A percentile compares a stretch with the other conserved stretches of the same genome.
These are phyloP conservation scores for Paramormyrops kingsleyae DNA, from an alignment of 2,113 vertebrate species.

Conservation along the genomic window DNA sequence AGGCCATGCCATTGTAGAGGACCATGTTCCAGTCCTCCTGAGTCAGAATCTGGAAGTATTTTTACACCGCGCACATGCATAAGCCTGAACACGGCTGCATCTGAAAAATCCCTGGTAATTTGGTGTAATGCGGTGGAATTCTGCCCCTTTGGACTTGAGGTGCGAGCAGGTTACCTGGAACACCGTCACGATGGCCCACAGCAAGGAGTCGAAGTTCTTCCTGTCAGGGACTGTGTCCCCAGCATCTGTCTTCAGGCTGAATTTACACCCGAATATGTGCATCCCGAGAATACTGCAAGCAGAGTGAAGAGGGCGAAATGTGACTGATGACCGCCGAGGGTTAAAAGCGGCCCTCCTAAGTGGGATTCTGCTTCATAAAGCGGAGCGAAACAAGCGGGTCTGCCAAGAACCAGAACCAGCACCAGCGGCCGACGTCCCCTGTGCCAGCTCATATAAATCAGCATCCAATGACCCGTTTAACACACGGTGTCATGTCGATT, in stretches of 20 bases:
- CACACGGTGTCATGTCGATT: background rate
- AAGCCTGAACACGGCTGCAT: background rate
- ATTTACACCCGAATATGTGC: constrained; percentile 98
- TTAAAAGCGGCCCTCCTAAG: background rate
- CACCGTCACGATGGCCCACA: constrained; percentile 96
- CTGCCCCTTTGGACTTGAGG: background rate
- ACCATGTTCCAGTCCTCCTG: constrained; percentile 99
- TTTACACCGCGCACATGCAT: constrained; percentile 12
- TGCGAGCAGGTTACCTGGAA: constrained; percentile 72
- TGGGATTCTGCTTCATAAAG: background rate
- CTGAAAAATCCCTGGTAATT: background rate
- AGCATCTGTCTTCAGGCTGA: constrained; percentile 89
- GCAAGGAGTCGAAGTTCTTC: constrained; percentile 95
- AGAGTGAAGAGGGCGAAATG: background rate
- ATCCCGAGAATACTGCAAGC: constrained; percentile 85
- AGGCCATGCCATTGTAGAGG: constrained; percentile 91
- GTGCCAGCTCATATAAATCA: background rate
- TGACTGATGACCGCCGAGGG: background rate
- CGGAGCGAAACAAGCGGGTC: background rate
- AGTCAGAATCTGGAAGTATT: constrained; percentile 76
- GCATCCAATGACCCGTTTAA: background rate
- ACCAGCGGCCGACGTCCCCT: background rate
- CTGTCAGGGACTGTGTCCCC: constrained; percentile 93
- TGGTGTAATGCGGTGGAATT: background rate
- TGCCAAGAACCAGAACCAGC: background rate